Conservation (phyloP, 2,888 invertebrate species). For the Diloba caeruleocephala region DNA sequence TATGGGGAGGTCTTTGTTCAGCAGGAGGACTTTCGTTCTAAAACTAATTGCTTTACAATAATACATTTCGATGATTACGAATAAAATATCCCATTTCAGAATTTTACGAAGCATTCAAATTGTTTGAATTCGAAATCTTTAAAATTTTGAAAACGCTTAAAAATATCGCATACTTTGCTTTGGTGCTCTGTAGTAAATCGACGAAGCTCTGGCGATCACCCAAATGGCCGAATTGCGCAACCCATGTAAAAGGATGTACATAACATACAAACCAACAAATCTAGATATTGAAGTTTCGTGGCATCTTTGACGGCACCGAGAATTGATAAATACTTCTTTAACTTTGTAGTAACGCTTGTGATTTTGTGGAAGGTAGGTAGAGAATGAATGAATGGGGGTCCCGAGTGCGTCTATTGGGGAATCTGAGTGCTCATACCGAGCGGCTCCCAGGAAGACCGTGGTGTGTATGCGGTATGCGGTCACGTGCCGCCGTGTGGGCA, state of each 20-base stretch:
- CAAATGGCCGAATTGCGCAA: conserved; percentile 57
- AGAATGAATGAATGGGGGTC: not conserved
- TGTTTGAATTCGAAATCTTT: conserved; percentile 37
- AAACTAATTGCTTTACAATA: too few relatives aligned
- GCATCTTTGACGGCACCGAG: conserved; percentile 25
- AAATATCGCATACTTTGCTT: conserved; percentile 55
- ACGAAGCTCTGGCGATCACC: conserved; percentile 58
- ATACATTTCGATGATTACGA: too few relatives aligned
- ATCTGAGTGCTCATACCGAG: too few relatives aligned
- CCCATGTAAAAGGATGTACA: conserved; percentile 23
- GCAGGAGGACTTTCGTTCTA: too few relatives aligned
- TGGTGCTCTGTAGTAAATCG: conserved; percentile 55
- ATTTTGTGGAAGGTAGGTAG: not conserved
- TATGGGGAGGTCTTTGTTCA: too few relatives aligned
- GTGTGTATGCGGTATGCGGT: too few relatives aligned
- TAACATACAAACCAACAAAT: too few relatives aligned
- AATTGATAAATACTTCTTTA: conserved; percentile 24
- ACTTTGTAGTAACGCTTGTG: not conserved
- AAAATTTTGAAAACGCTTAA: conserved; percentile 51
- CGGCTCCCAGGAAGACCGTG: too few relatives aligned
- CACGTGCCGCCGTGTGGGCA: too few relatives aligned
- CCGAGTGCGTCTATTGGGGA: too few relatives aligned
- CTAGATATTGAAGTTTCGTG: conserved; percentile 13
- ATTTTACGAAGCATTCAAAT: too few relatives aligned
- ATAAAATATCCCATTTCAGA: too few relatives aligned